Evolutionary conservation across 2,888 invertebrate species (phyloP).

Genomic region (Epinotia ramella): DNA sequence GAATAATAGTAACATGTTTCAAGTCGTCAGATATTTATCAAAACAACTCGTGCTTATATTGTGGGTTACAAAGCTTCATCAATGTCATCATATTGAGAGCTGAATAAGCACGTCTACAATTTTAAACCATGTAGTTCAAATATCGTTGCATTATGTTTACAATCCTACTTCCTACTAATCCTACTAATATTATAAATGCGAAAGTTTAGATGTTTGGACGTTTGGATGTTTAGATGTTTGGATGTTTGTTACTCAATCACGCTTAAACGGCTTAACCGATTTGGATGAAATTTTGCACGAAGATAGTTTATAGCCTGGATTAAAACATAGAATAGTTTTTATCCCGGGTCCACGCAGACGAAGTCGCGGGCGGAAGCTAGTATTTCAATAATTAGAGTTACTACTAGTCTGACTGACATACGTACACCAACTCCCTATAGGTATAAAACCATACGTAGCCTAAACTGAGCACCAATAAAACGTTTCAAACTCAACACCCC

Average conservation of each 20-base stretch:
- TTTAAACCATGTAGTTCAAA: neutral
- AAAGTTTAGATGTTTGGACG: too few species aligned
- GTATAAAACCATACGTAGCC: neutral
- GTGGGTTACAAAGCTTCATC: neutral
- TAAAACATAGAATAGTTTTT: too few species aligned
- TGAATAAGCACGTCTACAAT: conserved; percentile 5
- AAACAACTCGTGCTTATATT: conserved; percentile 5
- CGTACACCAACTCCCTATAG: neutral
- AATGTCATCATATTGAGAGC: neutral
- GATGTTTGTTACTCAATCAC: too few species aligned
- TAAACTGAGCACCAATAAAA: conserved; percentile 27
- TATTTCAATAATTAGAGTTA: neutral
- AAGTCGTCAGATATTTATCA: conserved; percentile 20
- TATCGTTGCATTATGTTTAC: neutral
- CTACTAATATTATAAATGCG: too few species aligned
- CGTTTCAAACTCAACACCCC: conserved; percentile 36
- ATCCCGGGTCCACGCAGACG: too few species aligned
- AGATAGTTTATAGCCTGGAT: too few species aligned
- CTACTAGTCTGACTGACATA: neutral
- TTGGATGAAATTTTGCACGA: too few species aligned
- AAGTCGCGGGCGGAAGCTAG: too few species aligned
- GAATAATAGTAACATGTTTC: conserved; percentile 4
- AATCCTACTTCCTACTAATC: too few species aligned
- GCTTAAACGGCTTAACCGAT: too few species aligned
- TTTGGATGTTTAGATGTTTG: too few species aligned